These are phyloP conservation scores for Hyppa rectilinea DNA, from an alignment of 2,888 invertebrate species.

Conservation along the genomic window DNA sequence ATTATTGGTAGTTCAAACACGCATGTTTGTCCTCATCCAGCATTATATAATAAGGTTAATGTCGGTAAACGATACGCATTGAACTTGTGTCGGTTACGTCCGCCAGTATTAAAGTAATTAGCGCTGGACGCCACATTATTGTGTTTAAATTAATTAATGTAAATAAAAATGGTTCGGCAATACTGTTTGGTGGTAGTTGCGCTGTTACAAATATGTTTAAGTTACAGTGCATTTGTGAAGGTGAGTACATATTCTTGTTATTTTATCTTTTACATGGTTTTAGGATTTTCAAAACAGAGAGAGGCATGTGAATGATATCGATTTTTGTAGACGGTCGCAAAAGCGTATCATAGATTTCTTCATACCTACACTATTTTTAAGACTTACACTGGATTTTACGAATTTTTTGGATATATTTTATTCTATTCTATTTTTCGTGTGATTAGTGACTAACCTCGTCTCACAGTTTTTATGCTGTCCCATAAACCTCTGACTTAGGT, in stretches of 20 bases:
- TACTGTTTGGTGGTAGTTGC: conserved; percentile 41
- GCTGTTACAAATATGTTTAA: conserved; percentile 49
- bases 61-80: conserved; percentile 57
- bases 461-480: too few relatives aligned
- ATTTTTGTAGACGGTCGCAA: background rate
- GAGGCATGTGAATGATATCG: background rate
- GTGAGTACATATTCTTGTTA: conserved; percentile 45
- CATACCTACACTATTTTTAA: too few relatives aligned
- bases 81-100: conserved; percentile 54
- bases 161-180: conserved; percentile 31
- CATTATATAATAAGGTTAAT: conserved; percentile 66
- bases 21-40: conserved; percentile 46
- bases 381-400: too few relatives aligned
- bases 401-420: too few relatives aligned
- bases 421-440: too few relatives aligned
- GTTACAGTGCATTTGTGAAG: conserved; percentile 53
- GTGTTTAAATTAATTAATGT: conserved; percentile 14
- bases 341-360: too few relatives aligned
- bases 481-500: too few relatives aligned
- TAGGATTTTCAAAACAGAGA: background rate
- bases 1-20: conserved; percentile 39
- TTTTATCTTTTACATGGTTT: background rate
- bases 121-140: conserved; percentile 11
- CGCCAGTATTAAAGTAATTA: conserved; percentile 53
- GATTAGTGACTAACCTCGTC: too few relatives aligned